phyloP scores from a whole-genome alignment of 1,140 invertebrate species.

The Pachyrhynchus sulphureomaculatus region DNA sequence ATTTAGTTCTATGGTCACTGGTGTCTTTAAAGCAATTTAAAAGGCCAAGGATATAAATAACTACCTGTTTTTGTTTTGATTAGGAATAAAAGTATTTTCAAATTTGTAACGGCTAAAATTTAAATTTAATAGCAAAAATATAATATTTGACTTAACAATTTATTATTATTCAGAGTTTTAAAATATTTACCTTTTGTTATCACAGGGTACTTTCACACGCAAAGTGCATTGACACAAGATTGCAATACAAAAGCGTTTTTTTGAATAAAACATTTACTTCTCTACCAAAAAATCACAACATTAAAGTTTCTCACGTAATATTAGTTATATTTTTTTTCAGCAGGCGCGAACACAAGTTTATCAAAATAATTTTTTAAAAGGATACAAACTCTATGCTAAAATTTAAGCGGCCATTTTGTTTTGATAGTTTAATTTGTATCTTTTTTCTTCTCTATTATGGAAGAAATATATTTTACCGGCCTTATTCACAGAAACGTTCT shows the following conservation, averaged over 20 bases:
- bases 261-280: constrained; percentile 21
- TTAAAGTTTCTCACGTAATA: background rate
- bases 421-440: constrained; percentile 2
- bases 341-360: constrained; percentile 9
- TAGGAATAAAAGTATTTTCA: no score
- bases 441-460: background rate
- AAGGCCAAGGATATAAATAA: no score
- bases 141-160: no score
- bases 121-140: no score
- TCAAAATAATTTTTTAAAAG: constrained; percentile 8
- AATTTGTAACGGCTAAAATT: no score
- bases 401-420: constrained; percentile 34
- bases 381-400: constrained; percentile 15
- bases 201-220: constrained; percentile 30
- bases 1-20: no score
- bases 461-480: no score
- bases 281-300: constrained; percentile 10
- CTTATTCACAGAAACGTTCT: no score
- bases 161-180: no score
- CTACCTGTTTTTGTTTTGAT: no score
- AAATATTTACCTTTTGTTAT: constrained; percentile 24
- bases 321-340: constrained; percentile 7
- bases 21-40: no score
- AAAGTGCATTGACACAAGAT: constrained; percentile 36
- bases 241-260: constrained; percentile 12